A percentile compares a stretch with the other conserved stretches of the same genome.
Evolutionary conservation across 2,113 vertebrate species (phyloP).

Genomic region (Camelus bactrianus): DNA sequence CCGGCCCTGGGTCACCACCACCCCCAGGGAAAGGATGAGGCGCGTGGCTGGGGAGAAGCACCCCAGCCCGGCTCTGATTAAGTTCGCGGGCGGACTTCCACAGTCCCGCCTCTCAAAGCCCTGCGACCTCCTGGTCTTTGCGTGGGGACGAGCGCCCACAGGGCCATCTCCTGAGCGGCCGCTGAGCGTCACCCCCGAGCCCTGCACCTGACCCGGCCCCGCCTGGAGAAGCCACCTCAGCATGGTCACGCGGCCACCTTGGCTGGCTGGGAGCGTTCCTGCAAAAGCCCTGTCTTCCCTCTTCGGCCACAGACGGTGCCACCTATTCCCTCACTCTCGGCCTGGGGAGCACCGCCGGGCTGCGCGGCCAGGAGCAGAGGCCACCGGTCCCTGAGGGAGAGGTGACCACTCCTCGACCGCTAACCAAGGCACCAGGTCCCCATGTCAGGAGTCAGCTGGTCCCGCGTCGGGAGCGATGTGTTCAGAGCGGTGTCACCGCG

Average conservation of each 20-base stretch:
- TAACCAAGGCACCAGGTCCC: not conserved
- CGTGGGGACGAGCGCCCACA: not conserved
- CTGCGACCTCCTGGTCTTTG: no score
- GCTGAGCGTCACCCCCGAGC: not conserved
- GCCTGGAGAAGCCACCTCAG: not conserved
- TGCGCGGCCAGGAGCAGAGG: not conserved
- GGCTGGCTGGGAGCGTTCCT: not conserved
- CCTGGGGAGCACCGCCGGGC: not conserved
- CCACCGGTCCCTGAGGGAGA: not conserved
- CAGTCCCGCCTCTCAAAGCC: not conserved
- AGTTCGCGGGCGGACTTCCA: not conserved
- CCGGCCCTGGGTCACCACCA: not conserved
- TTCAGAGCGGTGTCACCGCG: not conserved
- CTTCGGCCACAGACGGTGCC: no score
- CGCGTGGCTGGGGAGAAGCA: not conserved
- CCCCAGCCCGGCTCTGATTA: not conserved
- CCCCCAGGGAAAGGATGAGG: no score
- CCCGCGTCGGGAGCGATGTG: not conserved
- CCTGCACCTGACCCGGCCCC: not conserved
- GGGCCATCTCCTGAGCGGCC: no score
- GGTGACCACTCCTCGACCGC: not conserved
- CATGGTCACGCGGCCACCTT: fast-evolving
- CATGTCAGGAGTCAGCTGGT: fast-evolving
- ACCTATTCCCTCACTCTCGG: no score
- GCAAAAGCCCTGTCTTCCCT: not conserved